A percentile compares a stretch with the other conserved stretches of the same genome.
These are phyloP conservation scores for Dasypolia templi DNA, from an alignment of 2,888 invertebrate genomes.

Conservation along the genomic window DNA sequence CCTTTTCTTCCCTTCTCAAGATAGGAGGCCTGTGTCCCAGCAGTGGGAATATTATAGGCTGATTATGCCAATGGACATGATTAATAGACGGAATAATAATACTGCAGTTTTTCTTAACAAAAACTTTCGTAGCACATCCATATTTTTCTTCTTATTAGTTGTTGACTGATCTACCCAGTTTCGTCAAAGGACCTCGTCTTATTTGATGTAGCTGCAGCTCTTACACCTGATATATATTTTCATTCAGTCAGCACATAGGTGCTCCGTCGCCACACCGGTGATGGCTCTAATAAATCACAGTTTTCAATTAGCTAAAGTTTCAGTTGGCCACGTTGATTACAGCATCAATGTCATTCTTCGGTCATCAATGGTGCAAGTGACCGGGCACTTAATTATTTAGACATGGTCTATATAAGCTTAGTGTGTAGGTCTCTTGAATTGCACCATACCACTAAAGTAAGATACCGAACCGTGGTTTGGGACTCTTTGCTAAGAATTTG, in stretches of 20 bases:
- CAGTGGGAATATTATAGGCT: too few species aligned
- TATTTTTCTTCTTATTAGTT: too few species aligned
- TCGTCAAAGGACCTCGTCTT: background rate
- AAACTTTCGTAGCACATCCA: too few species aligned
- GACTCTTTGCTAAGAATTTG: conserved; percentile 80
- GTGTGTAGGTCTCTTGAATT: conserved; percentile 60
- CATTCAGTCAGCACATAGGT: background rate
- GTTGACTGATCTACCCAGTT: too few species aligned
- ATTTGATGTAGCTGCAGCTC: background rate
- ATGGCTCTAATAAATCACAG: background rate
- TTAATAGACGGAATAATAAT: too few species aligned
- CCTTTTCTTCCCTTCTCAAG: too few species aligned
- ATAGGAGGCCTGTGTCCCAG: too few species aligned
- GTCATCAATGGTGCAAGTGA: background rate
- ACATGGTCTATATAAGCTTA: background rate
- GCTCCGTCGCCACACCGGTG: background rate
- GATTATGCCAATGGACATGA: too few species aligned
- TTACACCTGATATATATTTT: background rate
- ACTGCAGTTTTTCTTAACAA: too few species aligned
- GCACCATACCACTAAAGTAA: conserved; percentile 68
- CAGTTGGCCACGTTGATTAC: background rate
- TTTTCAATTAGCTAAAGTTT: too few species aligned
- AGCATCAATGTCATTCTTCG: too few species aligned
- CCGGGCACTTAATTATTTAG: too few species aligned
- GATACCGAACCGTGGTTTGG: conserved; percentile 78